Conservation (phyloP, 64 coral and sea anemone species). For the Hydrozoanthus tunicans region DNA sequence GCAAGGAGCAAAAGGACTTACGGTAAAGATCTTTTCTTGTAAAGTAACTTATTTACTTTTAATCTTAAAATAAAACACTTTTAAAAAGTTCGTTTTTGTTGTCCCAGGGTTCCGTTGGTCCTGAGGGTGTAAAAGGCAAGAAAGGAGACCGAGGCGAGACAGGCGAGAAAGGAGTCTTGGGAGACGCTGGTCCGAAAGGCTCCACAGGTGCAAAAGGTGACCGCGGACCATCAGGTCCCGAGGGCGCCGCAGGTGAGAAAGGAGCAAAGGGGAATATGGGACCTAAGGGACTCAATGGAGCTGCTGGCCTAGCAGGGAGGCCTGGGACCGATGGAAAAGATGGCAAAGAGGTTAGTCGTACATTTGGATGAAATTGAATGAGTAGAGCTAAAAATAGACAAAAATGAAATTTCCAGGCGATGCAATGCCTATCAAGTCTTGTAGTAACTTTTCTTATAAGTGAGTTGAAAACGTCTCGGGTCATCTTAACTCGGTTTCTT, state of each 20-base stretch:
- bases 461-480: too few species aligned
- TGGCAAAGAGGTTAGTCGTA: not conserved
- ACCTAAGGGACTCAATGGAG: not conserved
- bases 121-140: not conserved
- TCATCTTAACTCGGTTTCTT: too few species aligned
- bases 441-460: too few species aligned
- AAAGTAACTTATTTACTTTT: too few species aligned
- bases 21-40: not conserved
- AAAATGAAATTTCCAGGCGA: too few species aligned
- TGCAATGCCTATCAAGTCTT: too few species aligned
- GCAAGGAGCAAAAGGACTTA: conserved; percentile 1
- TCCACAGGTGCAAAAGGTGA: conserved; percentile 35
- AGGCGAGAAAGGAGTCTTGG: not conserved
- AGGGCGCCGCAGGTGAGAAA: not conserved
- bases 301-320: not conserved
- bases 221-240: conserved; percentile 10
- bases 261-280: not conserved
- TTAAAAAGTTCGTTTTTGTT: not conserved
- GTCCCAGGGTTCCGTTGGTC: not conserved
- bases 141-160: conserved; percentile 7
- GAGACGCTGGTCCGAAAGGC: not conserved
- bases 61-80: not conserved
- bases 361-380: not conserved
- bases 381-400: not conserved
- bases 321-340: conserved; percentile 13